Base-by-base conservation (phyloP, 1,140 invertebrate genomes). In the Bombus impatiens region DNA sequence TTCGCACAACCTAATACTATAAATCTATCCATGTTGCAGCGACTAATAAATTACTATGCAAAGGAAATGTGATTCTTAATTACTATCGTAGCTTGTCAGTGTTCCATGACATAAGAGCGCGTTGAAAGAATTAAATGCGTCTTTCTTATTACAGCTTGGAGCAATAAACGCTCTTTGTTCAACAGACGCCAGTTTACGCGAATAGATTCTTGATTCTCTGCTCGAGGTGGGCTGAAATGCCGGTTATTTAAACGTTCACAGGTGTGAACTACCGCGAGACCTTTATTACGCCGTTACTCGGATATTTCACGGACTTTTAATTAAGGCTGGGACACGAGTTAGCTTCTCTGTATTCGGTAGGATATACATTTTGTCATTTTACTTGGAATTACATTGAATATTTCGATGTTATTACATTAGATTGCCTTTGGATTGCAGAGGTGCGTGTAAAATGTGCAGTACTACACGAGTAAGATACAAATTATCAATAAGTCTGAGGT, bases 271-370 rank as follows among this genome's bases (percentile, higher is more conserved):
- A 71, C 70, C 82, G 67, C 40, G 75, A 18, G 47, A 53, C 59
- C 81, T 83, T 76, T 77, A 67, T 77, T 77, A 37, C 82, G 10
- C 42, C 42, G 32, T 83, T 53, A 68, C 44, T 12, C 37, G 6
- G 67, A 78, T 71, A 44, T 84, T 78, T 79, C 76, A 59, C 42
- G n/a, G 47, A 71, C 65, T 84, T 84, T 84, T 84, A 84, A 84
- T 84, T 84, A 84, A 84, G 53, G 13, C 22, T 25, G 10, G 65
- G 40, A 37, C 37, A 40, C 32, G n/a, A n/a, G 40, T 25, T 15
- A 42, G 53, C 35, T 35, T 70, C 47, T 37, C n/a, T 37, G 40
- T 3, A 1, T 12, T 22, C 25, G n/a, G 22, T 6, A 1, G 8
- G 25, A 2, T 12, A 59, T 25, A 57, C 32, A 25, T 53, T 68